Base-by-base conservation (phyloP, 2,797 vertebrate species). In the Eutrigla gurnardus region DNA sequence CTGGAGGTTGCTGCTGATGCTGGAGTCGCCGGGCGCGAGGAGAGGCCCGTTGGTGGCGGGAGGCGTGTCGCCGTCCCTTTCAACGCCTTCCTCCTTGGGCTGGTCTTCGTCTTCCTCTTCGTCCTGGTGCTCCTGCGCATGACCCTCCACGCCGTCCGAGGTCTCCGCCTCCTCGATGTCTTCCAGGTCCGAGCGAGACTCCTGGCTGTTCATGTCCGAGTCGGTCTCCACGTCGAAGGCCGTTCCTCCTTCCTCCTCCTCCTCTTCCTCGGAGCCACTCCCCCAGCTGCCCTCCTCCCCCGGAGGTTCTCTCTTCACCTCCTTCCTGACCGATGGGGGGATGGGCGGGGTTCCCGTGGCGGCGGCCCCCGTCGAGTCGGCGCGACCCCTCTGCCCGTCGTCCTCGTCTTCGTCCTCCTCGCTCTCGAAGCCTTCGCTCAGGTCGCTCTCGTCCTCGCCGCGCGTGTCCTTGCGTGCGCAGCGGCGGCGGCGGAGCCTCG, bases 191-290 rank as follows among this genome's bases (percentile, higher is more conserved):
- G 98, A 99, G 1, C 98, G 96, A 0, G 98, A 99, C 81, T 99
- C 97, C 80, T 99, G 98, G 91, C 98, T 99, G 92, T 99, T 99
- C 98, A 99, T 99, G 86, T 99, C 97, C 0, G 98, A 99, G 88
- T 99, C 98, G 0, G 97, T 97, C 90, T 99, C 97, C 0, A 97
- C 95, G 14, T 99, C 98, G 2, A 99, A 99, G 2, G 98, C 98
- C 0, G 97, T 96, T 43, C 96, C 96, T 0, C 95, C 96, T 65
- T 97, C 97, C 71, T 97, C 93, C 72, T 97, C 93, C 73, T 97
- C 93, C 62, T 97, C 92, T 89, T 97, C 91, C 74, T 98, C 97
- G 0, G 97, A 98, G 53, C 94, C 97, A 0, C 96, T 98, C 11
- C 94, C 96, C 0, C 96, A 99, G 83, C 87, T 85, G 32, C 82